phyloP scores from a whole-genome alignment of 2,888 invertebrate genomes.

The Axea sp. region DNA sequence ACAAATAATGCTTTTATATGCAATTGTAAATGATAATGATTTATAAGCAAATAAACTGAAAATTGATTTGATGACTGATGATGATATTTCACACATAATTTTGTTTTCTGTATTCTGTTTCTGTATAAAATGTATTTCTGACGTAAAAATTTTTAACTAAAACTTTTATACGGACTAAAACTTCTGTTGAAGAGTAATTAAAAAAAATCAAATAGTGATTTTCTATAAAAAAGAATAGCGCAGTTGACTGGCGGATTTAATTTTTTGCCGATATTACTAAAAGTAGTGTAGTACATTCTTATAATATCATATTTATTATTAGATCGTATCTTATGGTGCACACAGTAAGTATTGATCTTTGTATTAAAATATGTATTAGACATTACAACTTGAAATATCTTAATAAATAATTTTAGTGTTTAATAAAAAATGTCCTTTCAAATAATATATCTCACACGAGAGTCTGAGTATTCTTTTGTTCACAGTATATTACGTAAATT shows the following conservation, averaged over 20 bases:
- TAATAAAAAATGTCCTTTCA: background rate
- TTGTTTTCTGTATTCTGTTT: too few species aligned
- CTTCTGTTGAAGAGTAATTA: background rate
- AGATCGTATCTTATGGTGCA: conserved; percentile 43
- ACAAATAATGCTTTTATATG: too few species aligned
- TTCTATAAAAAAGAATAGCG: conserved; percentile 47
- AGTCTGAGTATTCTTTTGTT: too few species aligned
- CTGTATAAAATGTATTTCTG: too few species aligned
- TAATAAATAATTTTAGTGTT: conserved; percentile 7
- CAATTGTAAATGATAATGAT: too few species aligned
- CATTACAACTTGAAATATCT: conserved; percentile 7
- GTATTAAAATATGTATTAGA: conserved; percentile 28
- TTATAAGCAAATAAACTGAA: too few species aligned
- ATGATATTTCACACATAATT: too few species aligned
- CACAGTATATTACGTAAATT: too few species aligned
- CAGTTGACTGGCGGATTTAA: conserved; percentile 48
- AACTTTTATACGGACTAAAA: background rate
- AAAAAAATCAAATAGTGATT: conserved; percentile 17
- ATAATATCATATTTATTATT: conserved; percentile 51
- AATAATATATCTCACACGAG: too few species aligned
- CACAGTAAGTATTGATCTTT: conserved; percentile 38
- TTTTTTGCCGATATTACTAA: conserved; percentile 55
- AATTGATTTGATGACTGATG: too few species aligned
- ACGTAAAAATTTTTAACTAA: too few species aligned
- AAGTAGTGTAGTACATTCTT: conserved; percentile 37